phyloP scores from a whole-genome alignment of 2,113 vertebrate genomes.

The Mesocricetus auratus region DNA sequence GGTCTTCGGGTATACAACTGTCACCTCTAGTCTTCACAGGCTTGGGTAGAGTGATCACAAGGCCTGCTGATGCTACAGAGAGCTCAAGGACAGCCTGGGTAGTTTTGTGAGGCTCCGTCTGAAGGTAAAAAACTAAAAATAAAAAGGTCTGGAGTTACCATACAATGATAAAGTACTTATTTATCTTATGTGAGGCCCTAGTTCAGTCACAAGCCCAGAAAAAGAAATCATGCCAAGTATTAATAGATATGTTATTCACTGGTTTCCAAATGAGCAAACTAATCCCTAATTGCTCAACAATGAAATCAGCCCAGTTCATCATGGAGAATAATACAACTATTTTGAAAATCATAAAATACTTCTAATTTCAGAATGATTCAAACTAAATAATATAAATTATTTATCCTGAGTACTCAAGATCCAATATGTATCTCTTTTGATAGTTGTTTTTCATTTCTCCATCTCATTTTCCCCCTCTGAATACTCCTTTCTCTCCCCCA shows the following conservation, averaged over 20 bases:
- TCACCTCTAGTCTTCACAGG: not conserved
- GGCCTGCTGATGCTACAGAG: not conserved
- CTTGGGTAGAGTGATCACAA: not conserved
- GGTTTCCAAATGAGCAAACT: constrained; percentile 31
- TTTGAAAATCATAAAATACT: constrained; percentile 42
- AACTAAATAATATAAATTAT: constrained; percentile 40
- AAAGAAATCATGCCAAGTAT: not conserved
- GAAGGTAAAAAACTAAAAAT: not conserved
- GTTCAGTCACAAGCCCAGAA: not conserved
- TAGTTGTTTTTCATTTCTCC: not conserved
- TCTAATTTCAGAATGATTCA: constrained; percentile 7
- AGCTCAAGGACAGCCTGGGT: not conserved
- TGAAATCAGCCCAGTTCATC: constrained; percentile 13
- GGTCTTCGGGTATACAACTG: not conserved
- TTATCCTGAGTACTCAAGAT: not conserved
- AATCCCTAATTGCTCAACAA: constrained; percentile 25
- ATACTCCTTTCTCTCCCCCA: not conserved
- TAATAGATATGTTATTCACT: not conserved
- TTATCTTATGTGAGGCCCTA: not conserved
- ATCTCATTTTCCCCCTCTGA: not conserved
- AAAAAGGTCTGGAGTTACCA: not conserved
- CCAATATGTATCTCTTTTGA: constrained; percentile 1
- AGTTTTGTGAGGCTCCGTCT: not conserved
- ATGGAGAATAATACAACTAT: constrained; percentile 27
- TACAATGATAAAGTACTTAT: not conserved